These are phyloP conservation scores for Gymnogyps californianus DNA, from an alignment of 2,113 vertebrate genomes.

Conservation along the genomic window DNA sequence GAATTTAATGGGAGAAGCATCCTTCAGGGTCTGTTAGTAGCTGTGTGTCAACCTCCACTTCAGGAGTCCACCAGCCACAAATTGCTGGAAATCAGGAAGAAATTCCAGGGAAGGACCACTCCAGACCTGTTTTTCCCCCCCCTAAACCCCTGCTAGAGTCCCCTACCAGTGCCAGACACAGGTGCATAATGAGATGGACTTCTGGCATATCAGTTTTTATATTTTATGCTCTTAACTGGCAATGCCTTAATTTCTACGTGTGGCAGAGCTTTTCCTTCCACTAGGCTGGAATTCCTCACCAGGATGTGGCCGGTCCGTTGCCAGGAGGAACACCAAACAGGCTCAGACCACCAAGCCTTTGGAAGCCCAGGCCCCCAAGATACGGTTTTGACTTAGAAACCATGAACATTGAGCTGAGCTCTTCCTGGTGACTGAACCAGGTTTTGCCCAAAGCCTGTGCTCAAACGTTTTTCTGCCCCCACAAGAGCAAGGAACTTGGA, in stretches of 20 bases:
- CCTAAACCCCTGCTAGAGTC: background rate
- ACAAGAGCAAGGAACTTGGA: background rate
- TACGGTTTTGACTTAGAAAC: background rate
- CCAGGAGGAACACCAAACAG: background rate
- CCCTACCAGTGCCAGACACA: background rate
- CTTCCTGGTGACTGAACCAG: background rate
- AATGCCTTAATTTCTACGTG: background rate
- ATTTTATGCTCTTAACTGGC: background rate
- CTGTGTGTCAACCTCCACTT: background rate
- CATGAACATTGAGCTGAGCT: background rate
- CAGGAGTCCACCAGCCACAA: background rate
- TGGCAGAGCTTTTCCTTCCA: background rate
- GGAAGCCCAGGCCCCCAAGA: background rate
- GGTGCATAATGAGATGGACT: background rate
- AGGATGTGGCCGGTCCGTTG: accelerated
- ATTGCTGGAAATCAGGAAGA: background rate
- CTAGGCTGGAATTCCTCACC: background rate
- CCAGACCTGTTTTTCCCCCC: background rate
- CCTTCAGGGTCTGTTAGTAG: background rate
- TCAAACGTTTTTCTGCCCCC: background rate
- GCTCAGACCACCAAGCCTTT: background rate
- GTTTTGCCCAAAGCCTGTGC: background rate
- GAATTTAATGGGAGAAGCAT: background rate
- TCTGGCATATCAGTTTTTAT: background rate
- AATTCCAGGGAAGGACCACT: background rate